Percentiles rank a stretch among this genome's conserved stretches.
These are phyloP conservation scores for Idaea dimidiata DNA, from an alignment of 2,888 invertebrate species.

Conservation along the genomic window DNA sequence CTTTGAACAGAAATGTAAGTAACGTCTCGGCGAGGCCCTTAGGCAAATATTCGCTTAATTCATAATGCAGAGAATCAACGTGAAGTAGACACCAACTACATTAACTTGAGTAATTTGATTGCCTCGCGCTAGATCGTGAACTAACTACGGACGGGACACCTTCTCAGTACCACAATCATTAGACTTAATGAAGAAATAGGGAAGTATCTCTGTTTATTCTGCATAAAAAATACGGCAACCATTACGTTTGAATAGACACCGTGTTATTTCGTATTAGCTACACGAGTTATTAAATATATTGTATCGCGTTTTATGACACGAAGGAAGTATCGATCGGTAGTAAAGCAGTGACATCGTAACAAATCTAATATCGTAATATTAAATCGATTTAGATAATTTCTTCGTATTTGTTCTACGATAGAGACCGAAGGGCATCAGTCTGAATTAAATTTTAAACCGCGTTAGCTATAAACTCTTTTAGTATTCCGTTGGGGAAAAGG, in stretches of 20 bases:
- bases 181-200: slow-evolving; percentile 12
- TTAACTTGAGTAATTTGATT: slow-evolving; percentile 32
- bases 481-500: background rate
- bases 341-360: background rate
- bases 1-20: slow-evolving; percentile 19
- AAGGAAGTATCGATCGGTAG: background rate
- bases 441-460: background rate
- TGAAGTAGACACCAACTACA: slow-evolving; percentile 27
- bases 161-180: slow-evolving; percentile 22
- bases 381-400: background rate
- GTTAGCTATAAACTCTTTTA: background rate
- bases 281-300: background rate
- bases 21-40: slow-evolving; percentile 15
- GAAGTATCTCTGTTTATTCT: background rate
- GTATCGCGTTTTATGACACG: background rate
- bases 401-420: background rate
- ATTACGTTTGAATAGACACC: background rate
- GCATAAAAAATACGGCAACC: background rate
- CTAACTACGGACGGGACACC: slow-evolving; percentile 17
- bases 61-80: slow-evolving; percentile 20
- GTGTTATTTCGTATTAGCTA: background rate
- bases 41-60: slow-evolving; percentile 24
- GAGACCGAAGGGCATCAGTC: background rate
- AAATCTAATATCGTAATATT: background rate
- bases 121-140: slow-evolving; percentile 19